Percentiles rank a stretch among this genome's conserved stretches.
Conservation (phyloP, 2,113 vertebrate genomes). For the Acrocephalus kingi region DNA sequence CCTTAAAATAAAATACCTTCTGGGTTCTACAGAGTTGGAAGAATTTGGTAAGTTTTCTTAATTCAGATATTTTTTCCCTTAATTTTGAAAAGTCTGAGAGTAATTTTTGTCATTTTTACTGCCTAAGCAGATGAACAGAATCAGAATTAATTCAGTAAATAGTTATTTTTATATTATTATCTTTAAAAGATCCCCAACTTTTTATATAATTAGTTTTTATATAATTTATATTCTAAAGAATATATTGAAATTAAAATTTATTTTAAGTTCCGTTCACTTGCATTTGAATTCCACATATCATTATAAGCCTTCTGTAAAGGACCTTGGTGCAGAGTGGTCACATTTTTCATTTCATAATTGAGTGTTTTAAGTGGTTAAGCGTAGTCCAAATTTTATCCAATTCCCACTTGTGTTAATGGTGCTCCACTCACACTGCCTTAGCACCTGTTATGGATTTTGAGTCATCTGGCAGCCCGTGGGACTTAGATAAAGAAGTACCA, state of each 20-base stretch:
- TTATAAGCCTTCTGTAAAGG: slow-evolving; percentile 47
- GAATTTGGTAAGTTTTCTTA: not conserved
- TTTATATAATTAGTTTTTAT: not conserved
- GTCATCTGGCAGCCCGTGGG: slow-evolving; percentile 81
- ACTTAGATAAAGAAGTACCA: slow-evolving; percentile 82
- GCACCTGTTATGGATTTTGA: slow-evolving; percentile 83
- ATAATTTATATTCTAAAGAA: not conserved
- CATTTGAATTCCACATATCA: slow-evolving; percentile 37
- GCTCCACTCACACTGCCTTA: slow-evolving; percentile 74
- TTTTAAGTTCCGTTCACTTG: slow-evolving; percentile 15
- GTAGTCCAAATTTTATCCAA: slow-evolving; percentile 73
- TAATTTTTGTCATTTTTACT: slow-evolving; percentile 23
- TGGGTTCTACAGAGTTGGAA: not conserved
- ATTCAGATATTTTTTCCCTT: not conserved
- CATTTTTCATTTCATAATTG: slow-evolving; percentile 74
- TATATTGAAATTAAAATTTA: slow-evolving; percentile 3
- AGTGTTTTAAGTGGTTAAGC: slow-evolving; percentile 71
- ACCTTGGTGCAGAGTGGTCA: slow-evolving; percentile 28
- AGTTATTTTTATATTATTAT: not conserved
- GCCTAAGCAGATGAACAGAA: not conserved
- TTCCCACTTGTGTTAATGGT: slow-evolving; percentile 71
- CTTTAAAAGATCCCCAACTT: not conserved
- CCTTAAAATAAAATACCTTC: not conserved
- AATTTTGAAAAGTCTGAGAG: not conserved
- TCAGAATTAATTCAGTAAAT: not conserved